Base-by-base conservation (phyloP, 2,888 invertebrate species). In the Trissolcus japonicus region DNA sequence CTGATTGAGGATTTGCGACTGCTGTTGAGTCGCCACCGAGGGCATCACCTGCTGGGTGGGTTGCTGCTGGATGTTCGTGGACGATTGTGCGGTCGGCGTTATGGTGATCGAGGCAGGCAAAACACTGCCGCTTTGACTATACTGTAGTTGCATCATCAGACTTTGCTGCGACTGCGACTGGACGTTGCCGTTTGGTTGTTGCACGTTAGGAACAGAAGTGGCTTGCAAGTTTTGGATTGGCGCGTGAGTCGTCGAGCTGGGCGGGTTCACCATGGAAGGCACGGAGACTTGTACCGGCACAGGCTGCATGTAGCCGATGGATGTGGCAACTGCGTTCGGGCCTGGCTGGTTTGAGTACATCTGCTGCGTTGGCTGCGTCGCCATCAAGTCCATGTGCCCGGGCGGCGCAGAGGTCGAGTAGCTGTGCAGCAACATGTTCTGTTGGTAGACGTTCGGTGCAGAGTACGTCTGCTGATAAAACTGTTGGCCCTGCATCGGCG, bases 401-500 rank as follows among this genome's bases (percentile, higher is more conserved):
- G 86, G 69, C 6, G 84, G 82, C 9, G 82, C 80, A 4, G 83
- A 80, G 4, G 82, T 80, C 0, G 83, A 76, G 21, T 86, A 87
- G 1, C 85, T 79, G 35, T 87, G 86, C 80, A 83, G 83, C 55
- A 87, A 76, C 51, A 87, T 83, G 62, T 83, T 85, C 67, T 83
- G 86, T 19, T 86, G 86, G 66, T 84, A 87, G 6, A 86, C 71
- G 21, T 84, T 72, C 0, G 83, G 71, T 6, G 80, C 72, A 1
- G 76, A 79, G 46, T 84, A 87, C 14, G 84, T 80, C 1, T 82
- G 83, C 55, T 85, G 86, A 65, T 87, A 87, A 72, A 82, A 87
- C 25, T 86, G 85, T 48, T 87, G 86, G 54, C 80, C 83, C 63
- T 85, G 84, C 63, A 88, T 83, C 0, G 86, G 78, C 4, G 86